Evolutionary conservation across 2,888 invertebrate genomes (phyloP).

Genomic region (Lasioglossum lativentre): DNA sequence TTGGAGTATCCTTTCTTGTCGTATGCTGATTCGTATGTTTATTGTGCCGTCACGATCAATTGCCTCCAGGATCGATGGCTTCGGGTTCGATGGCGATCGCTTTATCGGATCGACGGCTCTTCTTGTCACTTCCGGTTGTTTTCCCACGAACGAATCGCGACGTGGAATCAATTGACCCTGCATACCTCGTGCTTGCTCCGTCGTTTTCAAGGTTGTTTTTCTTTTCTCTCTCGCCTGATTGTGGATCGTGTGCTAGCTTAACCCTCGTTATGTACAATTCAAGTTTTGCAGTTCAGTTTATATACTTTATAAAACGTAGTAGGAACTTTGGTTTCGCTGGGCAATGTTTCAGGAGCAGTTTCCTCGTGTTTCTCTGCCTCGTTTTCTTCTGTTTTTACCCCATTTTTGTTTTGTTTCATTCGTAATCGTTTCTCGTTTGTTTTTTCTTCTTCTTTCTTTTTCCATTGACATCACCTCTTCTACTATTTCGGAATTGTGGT

Average conservation of each 20-base stretch:
- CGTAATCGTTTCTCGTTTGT: background rate
- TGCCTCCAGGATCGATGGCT: conserved; percentile 66
- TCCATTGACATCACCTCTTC: background rate
- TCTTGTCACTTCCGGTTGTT: background rate
- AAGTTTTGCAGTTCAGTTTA: conserved; percentile 82
- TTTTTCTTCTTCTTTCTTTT: background rate
- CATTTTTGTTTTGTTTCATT: background rate
- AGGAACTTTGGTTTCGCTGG: conserved; percentile 88
- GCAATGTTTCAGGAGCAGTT: conserved; percentile 84
- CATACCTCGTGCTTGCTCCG: conserved; percentile 43
- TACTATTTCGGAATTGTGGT: conserved; percentile 9
- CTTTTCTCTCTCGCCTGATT: conserved; percentile 73
- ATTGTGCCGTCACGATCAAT: conserved; percentile 79
- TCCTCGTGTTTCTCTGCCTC: conserved; percentile 72
- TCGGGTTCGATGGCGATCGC: conserved; percentile 39
- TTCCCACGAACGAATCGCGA: conserved; percentile 34
- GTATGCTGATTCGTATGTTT: conserved; percentile 38
- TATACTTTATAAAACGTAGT: conserved; percentile 85
- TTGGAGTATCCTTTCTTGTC: conserved; percentile 6
- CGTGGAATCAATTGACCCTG: conserved; percentile 67
- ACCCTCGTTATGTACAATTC: conserved; percentile 82
- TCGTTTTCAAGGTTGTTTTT: conserved; percentile 63
- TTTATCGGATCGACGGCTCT: conserved; percentile 7
- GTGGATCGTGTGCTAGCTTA: conserved; percentile 80
- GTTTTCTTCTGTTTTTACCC: background rate